A percentile compares a stretch with the other conserved stretches of the same genome.
Conservation (phyloP, 1,140 invertebrate genomes). For the Aradophagus sp. region DNA sequence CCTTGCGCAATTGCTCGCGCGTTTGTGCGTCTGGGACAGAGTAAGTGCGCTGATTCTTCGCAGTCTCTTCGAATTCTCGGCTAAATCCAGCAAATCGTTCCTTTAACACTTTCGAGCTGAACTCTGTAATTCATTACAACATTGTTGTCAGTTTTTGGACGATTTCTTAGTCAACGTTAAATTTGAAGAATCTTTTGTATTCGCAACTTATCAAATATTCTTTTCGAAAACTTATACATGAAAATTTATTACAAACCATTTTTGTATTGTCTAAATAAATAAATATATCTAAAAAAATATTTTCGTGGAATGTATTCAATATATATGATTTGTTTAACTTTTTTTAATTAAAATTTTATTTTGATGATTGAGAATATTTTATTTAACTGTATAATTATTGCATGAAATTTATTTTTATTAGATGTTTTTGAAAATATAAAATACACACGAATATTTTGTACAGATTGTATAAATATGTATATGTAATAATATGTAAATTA, state of each 20-base stretch:
- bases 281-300: conserved; percentile 29
- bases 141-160: too few species aligned
- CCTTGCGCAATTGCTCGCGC: conserved; percentile 77
- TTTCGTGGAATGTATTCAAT: neutral
- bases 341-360: too few species aligned
- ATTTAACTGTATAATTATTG: too few species aligned
- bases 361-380: too few species aligned
- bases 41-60: conserved; percentile 89
- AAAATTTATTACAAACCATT: conserved; percentile 27
- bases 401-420: too few species aligned
- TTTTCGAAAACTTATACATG: conserved; percentile 18
- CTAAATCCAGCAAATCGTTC: conserved; percentile 93
- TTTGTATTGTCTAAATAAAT: conserved; percentile 37
- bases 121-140: conserved; percentile 38
- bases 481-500: too few species aligned
- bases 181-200: too few species aligned
- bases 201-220: conserved; percentile 1
- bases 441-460: too few species aligned
- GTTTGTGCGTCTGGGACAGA: conserved; percentile 94
- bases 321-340: neutral
- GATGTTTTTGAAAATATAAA: too few species aligned
- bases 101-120: conserved; percentile 85
- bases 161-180: too few species aligned
- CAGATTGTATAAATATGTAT: too few species aligned
- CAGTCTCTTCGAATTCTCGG: conserved; percentile 94